A percentile compares a stretch with the other conserved stretches of the same genome.
phyloP scores from a whole-genome alignment of 2,888 invertebrate genomes.

The Nymphalis polychloros region DNA sequence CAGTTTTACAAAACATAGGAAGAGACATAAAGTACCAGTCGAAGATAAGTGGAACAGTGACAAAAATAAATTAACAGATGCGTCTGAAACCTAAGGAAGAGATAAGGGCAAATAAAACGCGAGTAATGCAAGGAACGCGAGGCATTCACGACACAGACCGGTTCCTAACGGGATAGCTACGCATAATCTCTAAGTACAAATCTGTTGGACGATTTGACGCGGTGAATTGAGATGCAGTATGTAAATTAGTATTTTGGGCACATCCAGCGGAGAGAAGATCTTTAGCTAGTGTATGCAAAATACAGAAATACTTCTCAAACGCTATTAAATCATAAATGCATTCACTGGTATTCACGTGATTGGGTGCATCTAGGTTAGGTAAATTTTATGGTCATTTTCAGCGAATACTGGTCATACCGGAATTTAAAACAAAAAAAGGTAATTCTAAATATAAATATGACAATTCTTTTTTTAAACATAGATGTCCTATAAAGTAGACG shows the following conservation, averaged over 20 bases:
- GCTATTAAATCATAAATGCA: no score
- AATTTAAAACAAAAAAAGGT: no score
- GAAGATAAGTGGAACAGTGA: constrained; percentile 9
- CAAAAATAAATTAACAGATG: constrained; percentile 21
- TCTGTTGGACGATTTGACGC: constrained; percentile 34
- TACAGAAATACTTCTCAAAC: no score
- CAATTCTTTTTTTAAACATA: neutral
- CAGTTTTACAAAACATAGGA: neutral
- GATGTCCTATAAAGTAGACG: constrained; percentile 2
- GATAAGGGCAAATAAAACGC: constrained; percentile 34
- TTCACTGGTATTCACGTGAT: no score
- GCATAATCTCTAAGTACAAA: constrained; percentile 37
- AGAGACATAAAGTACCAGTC: constrained; percentile 2
- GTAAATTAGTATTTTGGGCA: constrained; percentile 1
- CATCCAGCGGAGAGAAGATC: no score
- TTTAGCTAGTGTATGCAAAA: no score
- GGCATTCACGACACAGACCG: constrained; percentile 53
- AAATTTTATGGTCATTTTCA: no score
- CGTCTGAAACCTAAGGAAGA: constrained; percentile 1
- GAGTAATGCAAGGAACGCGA: constrained; percentile 60
- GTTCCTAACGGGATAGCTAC: constrained; percentile 64
- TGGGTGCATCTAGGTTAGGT: no score
- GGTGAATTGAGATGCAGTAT: constrained; percentile 28
- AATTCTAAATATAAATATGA: no score
- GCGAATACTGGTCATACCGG: no score